A percentile compares a stretch with the other conserved stretches of the same genome.
phyloP scores from a whole-genome alignment of 2,113 vertebrate species.

The Sylvilagus bachmani region DNA sequence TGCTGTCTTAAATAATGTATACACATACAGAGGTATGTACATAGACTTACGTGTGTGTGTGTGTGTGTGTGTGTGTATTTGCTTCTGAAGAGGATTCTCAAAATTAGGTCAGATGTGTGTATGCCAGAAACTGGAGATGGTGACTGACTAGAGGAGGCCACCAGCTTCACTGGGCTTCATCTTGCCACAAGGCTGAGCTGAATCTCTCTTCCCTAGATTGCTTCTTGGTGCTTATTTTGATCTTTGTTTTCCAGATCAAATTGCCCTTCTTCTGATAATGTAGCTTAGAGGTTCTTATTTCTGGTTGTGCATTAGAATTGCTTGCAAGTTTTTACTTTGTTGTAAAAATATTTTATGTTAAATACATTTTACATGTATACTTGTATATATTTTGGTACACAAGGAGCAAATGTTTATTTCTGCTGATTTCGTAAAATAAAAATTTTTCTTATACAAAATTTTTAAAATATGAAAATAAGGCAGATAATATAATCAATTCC shows the following conservation, averaged over 20 bases:
- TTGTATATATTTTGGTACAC: background rate
- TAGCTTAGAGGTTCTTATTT: background rate
- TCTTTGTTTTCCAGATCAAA: conserved; percentile 40
- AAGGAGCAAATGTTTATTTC: conserved; percentile 50
- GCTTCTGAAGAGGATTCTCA: conserved; percentile 42
- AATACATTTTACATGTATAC: background rate
- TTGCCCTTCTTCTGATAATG: background rate
- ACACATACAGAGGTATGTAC: background rate
- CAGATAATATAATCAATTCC: background rate
- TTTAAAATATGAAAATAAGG: conserved; percentile 34
- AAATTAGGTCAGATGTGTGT: conserved; percentile 7
- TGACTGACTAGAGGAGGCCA: background rate
- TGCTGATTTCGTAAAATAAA: conserved; percentile 47
- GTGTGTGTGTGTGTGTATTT: background rate
- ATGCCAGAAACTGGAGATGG: background rate
- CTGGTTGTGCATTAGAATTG: background rate
- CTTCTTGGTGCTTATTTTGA: background rate
- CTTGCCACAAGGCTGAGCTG: background rate
- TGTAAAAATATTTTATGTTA: conserved; percentile 24
- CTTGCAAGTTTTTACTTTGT: conserved; percentile 47
- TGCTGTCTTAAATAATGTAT: conserved; percentile 5
- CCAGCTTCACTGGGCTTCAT: background rate
- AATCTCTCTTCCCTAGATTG: background rate
- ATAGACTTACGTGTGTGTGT: background rate
- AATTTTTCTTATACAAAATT: conserved; percentile 27